phyloP scores from a whole-genome alignment of 2,113 vertebrate genomes.

The Heloderma charlesbogerti region DNA sequence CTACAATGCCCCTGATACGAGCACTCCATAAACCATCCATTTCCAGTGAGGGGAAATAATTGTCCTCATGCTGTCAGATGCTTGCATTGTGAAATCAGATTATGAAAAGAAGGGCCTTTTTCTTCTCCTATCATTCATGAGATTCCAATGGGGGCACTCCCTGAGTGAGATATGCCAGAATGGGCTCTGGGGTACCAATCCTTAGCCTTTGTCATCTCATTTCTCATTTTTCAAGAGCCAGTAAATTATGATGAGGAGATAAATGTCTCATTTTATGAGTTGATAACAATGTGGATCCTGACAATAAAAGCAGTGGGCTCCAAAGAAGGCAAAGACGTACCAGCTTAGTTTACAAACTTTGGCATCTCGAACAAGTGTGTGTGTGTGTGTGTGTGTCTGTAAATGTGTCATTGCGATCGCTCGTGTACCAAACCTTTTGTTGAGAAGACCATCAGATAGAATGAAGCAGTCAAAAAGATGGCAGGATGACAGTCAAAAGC shows the following conservation, averaged over 20 bases:
- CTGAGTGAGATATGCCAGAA: background rate
- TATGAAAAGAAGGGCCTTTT: slow-evolving; percentile 33
- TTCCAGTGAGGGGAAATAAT: slow-evolving; percentile 37
- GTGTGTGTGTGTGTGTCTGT: background rate
- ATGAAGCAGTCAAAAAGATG: background rate
- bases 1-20: slow-evolving; percentile 30
- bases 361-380: no score
- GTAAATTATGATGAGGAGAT: slow-evolving; percentile 56
- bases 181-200: background rate
- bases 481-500: background rate
- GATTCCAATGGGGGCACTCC: slow-evolving; percentile 14
- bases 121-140: slow-evolving; percentile 25
- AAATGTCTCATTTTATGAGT: slow-evolving; percentile 50
- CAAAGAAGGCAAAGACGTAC: slow-evolving; percentile 45
- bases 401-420: background rate
- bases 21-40: slow-evolving; percentile 35
- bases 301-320: background rate
- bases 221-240: slow-evolving; percentile 51
- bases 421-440: background rate
- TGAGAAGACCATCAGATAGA: background rate
- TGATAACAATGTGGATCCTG: slow-evolving; percentile 56
- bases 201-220: slow-evolving; percentile 31
- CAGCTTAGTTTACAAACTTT: slow-evolving; percentile 4
- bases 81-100: slow-evolving; percentile 40
- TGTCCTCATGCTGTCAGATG: background rate